Evolutionary conservation across 92 coral and sea anemone genomes (phyloP), one percentile per base, ranked within the genome.

Genomic region (Chrysogorgia sp.): DNA sequence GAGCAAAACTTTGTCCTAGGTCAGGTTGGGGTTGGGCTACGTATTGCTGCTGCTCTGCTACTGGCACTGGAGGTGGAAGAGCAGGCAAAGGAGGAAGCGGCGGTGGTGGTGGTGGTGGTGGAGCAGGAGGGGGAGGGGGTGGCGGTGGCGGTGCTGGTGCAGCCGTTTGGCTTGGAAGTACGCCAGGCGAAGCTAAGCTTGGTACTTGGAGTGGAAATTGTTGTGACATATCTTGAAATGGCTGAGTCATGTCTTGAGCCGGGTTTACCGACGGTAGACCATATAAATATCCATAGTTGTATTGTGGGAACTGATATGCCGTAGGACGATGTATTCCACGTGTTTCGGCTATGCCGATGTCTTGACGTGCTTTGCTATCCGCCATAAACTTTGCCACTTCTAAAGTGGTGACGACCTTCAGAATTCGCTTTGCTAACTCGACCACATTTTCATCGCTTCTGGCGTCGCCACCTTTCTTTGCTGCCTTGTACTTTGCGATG

Each of bases 331-430:
- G 65, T 53, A 72, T 72, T 32, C 79, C 79, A 19, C 79, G 47
- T 48, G 65, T 45, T 23, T 72, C 3, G 2, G 91, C 97, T n/a
- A 68, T n/a, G 25, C 81, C 87, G 10, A 91, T 82, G 23, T 86
- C 83, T 60, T 88, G 63, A 23, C 88, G 68, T 20, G 92, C 97
- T 31, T 89, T 83, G 43, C 85, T 71, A 37, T 89, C 87, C 6
- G 97, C 97, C 41, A 91, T 80, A 69, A 74, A 89, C 53, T 91
- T 91, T 0, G 97, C 97, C 3, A 89, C 97, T 63, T 91, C 97
- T 21, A 91, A 71, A 31, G 85, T 90, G 2, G 87, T 92, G 19
- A 91, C 85, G 21, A 91, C 56, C 58, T 83, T 88, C 49, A 91
- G 78, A 34, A 91, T 90, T 75, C 88, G 76, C 37, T 89, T 76